Conservation (phyloP, 1,140 invertebrate genomes). For the Pseudomyrmex pallidus region DNA sequence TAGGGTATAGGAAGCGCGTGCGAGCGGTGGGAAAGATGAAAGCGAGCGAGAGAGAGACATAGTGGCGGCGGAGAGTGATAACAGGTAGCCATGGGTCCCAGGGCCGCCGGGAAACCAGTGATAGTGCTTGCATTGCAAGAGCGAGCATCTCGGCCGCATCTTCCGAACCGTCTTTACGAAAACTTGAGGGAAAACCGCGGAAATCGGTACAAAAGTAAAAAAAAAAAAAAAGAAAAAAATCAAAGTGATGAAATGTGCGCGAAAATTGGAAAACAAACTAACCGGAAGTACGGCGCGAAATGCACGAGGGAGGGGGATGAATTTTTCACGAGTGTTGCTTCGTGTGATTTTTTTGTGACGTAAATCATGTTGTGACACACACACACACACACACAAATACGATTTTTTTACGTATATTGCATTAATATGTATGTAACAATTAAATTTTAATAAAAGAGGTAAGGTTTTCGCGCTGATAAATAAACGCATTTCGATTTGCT, state of each 20-base stretch:
- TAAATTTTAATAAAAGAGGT: too few species aligned
- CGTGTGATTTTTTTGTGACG: not conserved
- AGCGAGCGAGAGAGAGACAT: constrained; percentile 54
- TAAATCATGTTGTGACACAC: too few species aligned
- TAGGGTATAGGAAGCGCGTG: not conserved
- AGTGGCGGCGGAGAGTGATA: constrained; percentile 72
- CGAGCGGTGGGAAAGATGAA: constrained; percentile 40
- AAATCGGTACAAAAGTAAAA: not conserved
- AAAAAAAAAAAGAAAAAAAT: not conserved
- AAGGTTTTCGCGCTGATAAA: too few species aligned
- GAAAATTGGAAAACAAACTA: not conserved
- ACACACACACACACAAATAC: too few species aligned
- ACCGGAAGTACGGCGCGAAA: not conserved
- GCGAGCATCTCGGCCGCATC: constrained; percentile 64
- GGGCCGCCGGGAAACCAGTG: constrained; percentile 73
- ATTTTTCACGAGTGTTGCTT: not conserved
- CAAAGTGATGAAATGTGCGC: not conserved
- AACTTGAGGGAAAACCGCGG: not conserved
- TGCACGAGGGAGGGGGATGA: not conserved
- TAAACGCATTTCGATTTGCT: too few species aligned
- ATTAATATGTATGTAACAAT: too few species aligned
- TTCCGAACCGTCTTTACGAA: constrained; percentile 9
- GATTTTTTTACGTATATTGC: too few species aligned
- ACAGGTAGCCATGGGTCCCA: constrained; percentile 76
- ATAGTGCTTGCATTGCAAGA: constrained; percentile 70